Evolutionary conservation across 2,113 vertebrate genomes (phyloP), one percentile per base, ranked within the genome.

Genomic region (Tachuris rubrigastra): DNA sequence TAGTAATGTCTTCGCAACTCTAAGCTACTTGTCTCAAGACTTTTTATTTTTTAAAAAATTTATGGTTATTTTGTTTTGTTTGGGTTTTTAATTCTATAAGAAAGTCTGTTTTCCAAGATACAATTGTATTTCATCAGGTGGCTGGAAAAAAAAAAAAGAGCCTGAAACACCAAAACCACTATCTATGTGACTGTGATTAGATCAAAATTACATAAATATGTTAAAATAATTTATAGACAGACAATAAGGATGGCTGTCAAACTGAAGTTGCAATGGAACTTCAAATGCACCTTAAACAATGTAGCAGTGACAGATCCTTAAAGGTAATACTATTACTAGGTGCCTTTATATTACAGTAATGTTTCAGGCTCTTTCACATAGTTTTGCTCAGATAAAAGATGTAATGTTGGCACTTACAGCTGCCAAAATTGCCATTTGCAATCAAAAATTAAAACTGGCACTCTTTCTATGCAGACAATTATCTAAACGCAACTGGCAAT

Each of bases 381-480:
- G 81, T 77, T 95, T 88, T 90, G 76, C 60, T 93, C 73, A 95
- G 90, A 95, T 75, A 92, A 95, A 92, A 97, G 92, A 97, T 62
- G 74, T 41, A 93, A 93, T 55, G 85, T 60, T 97, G 97, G 97
- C 95, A 96, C 95, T 97, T 96, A 90, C 86, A 92, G 89, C 93
- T 97, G 98, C 98, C 98, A 98, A 97, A 98, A 97, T 68, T 97
- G 96, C 97, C 95, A 98, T 98, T 98, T 98, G 98, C 96, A 98
- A 98, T 98, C 98, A 98, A 98, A 97, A 98, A 97, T 97, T 98
- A 97, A 98, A 98, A 97, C 84, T 97, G 97, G 98, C 97, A 97
- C 80, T 91, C 81, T 68, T 91, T 97, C 90, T 95, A 83, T 83
- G 46, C 71, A 97, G 97, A 95, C 97, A 98, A 97, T 98, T 98